Evolutionary conservation across 1,140 invertebrate genomes (phyloP).

Genomic region (Drosophila pruinosa): DNA sequence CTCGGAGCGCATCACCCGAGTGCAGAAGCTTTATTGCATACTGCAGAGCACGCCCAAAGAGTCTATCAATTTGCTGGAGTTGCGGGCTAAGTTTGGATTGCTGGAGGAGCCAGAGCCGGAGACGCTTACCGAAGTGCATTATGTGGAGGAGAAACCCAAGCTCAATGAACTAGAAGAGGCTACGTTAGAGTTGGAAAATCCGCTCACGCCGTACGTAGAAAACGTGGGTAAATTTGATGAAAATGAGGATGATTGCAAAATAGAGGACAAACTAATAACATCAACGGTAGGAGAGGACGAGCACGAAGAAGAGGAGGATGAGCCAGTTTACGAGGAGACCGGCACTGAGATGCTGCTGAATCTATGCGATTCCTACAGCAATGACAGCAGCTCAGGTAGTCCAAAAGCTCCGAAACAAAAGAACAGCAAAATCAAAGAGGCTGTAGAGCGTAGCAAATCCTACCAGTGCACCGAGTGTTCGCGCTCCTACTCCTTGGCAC

Average conservation of each 20-base stretch:
- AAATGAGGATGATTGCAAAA: not conserved
- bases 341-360: slow-evolving; percentile 16
- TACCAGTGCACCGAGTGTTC: slow-evolving; percentile 52
- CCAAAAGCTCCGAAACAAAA: not conserved
- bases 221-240: slow-evolving; percentile 8
- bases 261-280: not conserved
- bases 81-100: slow-evolving; percentile 47
- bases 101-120: slow-evolving; percentile 42
- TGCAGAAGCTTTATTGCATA: slow-evolving; percentile 65
- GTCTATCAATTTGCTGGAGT: slow-evolving; percentile 39
- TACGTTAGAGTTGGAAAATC: slow-evolving; percentile 55
- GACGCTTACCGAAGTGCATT: slow-evolving; percentile 57
- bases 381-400: not conserved
- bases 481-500: slow-evolving; percentile 27
- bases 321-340: not conserved
- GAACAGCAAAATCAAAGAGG: not conserved
- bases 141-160: slow-evolving; percentile 64
- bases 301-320: not conserved
- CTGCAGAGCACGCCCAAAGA: slow-evolving; percentile 36
- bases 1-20: slow-evolving; percentile 60
- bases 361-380: slow-evolving; percentile 38
- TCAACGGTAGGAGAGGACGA: not conserved
- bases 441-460: slow-evolving; percentile 24
- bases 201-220: slow-evolving; percentile 35
- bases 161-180: slow-evolving; percentile 45